Evolutionary conservation across 2,888 invertebrate species (phyloP), one percentile per base, ranked within the genome.

Genomic region (Cheiracanthium punctorium): DNA sequence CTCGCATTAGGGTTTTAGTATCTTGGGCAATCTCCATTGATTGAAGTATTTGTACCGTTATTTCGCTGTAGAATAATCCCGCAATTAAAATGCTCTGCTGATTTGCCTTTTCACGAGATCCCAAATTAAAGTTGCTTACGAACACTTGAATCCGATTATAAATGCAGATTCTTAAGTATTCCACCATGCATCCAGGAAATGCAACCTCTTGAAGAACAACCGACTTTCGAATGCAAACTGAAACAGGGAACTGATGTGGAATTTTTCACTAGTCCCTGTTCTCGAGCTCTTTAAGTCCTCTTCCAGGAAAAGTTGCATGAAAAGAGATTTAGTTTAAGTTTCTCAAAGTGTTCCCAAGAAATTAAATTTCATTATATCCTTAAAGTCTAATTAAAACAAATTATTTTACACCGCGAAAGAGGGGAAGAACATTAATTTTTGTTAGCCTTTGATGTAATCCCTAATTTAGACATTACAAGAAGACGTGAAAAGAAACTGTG

Each of bases 301-400:
- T 48, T 48, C 48, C 20, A 17, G 24, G 14, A 17, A 58, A 58
- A 58, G 17, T 37, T 48, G 14, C 12, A 20, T 58, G 58, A 20
- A 58, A 48, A 58, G 58, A 20, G 20, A 4, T 2, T 24, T 17
- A 5, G 4, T 5, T 4, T 12, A 24, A 58, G 14, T 58, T 58
- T 24, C 58, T 58, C 24, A 58, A 58, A 24, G 58, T 58, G 58
- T 24, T 58, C 20, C 4, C 24, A 2, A 17, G 24, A 58, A 58
- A 58, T 58, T 58, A 58, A 58, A 58, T 58, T 20, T 58, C 58
- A 58, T 58, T 58, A 58, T 24, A 24, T 58, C 8, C 24, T 58
- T 58, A 24, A 58, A 24, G 24, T 24, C 24, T 58, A 58, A 24
- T 58, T 58, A 58, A 58, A 58, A 20, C 24, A 58, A 24, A 58